Conservation (phyloP, 1,140 invertebrate genomes). For the Dysdera silvatica region DNA sequence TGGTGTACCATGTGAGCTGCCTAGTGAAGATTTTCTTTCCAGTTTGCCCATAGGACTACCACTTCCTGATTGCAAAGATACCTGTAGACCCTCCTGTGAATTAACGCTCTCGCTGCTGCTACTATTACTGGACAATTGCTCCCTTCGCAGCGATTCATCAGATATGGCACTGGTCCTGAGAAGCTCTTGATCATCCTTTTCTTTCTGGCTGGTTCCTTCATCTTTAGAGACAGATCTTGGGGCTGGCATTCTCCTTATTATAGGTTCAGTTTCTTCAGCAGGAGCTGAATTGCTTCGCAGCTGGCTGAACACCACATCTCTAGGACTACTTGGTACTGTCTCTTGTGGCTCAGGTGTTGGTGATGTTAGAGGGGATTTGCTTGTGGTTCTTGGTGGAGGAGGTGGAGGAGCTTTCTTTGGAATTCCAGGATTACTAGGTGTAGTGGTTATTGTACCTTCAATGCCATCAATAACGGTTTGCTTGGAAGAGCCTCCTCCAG, state of each 20-base stretch:
- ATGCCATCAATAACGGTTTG: slow-evolving; percentile 19
- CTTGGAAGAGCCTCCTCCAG: slow-evolving; percentile 18
- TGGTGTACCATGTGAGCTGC: neutral
- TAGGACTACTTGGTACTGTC: slow-evolving; percentile 38
- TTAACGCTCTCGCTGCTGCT: slow-evolving; percentile 69
- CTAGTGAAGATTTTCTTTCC: slow-evolving; percentile 9
- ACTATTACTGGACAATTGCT: slow-evolving; percentile 49
- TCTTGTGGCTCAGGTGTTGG: slow-evolving; percentile 50
- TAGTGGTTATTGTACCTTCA: slow-evolving; percentile 13
- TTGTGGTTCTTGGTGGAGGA: slow-evolving; percentile 72
- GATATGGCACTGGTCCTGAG: slow-evolving; percentile 24
- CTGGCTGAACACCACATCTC: slow-evolving; percentile 25
- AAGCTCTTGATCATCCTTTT: slow-evolving; percentile 25
- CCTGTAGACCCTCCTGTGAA: slow-evolving; percentile 55
- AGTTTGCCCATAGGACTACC: neutral
- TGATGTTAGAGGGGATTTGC: slow-evolving; percentile 67
- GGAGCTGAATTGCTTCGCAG: slow-evolving; percentile 27
- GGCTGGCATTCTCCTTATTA: neutral
- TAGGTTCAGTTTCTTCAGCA: slow-evolving; percentile 30
- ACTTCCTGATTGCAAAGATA: slow-evolving; percentile 27
- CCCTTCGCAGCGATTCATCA: slow-evolving; percentile 24
- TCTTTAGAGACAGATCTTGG: slow-evolving; percentile 20
- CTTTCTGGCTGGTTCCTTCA: slow-evolving; percentile 14
- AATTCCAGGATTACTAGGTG: slow-evolving; percentile 32
- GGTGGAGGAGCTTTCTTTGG: slow-evolving; percentile 70